Percentiles rank a stretch among this genome's conserved stretches.
Conservation (phyloP, 2,797 vertebrate species). For the Eulemur albifrons region DNA sequence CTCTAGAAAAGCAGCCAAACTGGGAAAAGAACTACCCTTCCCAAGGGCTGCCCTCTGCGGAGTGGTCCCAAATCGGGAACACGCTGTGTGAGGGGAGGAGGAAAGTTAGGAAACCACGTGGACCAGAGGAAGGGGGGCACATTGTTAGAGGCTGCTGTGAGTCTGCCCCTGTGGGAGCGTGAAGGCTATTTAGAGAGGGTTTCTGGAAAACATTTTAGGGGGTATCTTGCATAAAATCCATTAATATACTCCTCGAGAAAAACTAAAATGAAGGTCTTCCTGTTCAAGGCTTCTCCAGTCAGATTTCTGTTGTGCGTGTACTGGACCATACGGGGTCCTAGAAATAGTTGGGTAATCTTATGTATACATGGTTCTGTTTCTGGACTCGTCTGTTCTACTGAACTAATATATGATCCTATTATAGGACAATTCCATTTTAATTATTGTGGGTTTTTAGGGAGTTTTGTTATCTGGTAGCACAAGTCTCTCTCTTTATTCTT, state of each 20-base stretch:
- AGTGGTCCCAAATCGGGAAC: not conserved
- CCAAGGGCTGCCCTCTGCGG: not conserved
- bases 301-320: not conserved
- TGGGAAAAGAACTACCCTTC: not conserved
- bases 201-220: not conserved
- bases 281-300: not conserved
- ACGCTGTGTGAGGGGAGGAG: not conserved
- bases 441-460: not conserved
- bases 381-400: not conserved
- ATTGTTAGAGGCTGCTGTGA: not conserved
- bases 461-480: not conserved
- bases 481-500: not conserved
- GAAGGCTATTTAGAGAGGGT: not conserved
- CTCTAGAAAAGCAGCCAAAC: not conserved
- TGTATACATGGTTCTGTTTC: not conserved
- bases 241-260: not conserved
- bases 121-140: not conserved
- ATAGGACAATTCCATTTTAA: not conserved
- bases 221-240: not conserved
- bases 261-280: not conserved
- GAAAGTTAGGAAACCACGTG: not conserved
- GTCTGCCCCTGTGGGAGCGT: not conserved
- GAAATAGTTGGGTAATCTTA: not conserved
- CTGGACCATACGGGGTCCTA: not conserved
- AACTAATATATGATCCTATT: not conserved